phyloP scores from a whole-genome alignment of 1,140 invertebrate genomes.

The Drosophila pandora region DNA sequence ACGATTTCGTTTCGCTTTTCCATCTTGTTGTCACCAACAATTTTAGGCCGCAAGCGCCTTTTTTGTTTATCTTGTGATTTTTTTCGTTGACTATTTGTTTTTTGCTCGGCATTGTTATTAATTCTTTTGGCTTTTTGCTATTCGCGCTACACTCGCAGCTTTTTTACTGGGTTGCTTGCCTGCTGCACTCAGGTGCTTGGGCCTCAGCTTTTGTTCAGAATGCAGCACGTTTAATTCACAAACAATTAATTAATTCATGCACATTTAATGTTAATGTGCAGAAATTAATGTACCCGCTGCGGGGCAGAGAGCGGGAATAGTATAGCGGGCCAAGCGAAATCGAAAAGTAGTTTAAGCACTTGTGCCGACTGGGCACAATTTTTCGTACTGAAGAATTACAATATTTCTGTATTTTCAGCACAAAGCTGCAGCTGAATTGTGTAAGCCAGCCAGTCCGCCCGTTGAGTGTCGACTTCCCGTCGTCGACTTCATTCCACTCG shows the following conservation, averaged over 20 bases:
- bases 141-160: slow-evolving; percentile 40
- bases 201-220: slow-evolving; percentile 25
- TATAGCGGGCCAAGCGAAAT: slow-evolving; percentile 25
- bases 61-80: slow-evolving; percentile 72
- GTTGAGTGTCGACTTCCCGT: slow-evolving; percentile 46
- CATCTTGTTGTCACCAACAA: slow-evolving; percentile 46
- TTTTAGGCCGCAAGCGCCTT: slow-evolving; percentile 65
- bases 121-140: slow-evolving; percentile 48
- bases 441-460: slow-evolving; percentile 10
- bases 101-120: slow-evolving; percentile 64
- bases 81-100: slow-evolving; percentile 56
- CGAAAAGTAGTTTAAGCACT: slow-evolving; percentile 73
- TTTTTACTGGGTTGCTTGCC: slow-evolving; percentile 31
- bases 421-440: slow-evolving; percentile 45
- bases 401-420: slow-evolving; percentile 78
- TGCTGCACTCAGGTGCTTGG: slow-evolving; percentile 4
- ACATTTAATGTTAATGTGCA: slow-evolving; percentile 78
- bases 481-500: slow-evolving; percentile 46
- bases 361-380: slow-evolving; percentile 64
- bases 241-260: slow-evolving; percentile 82
- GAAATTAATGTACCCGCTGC: slow-evolving; percentile 67
- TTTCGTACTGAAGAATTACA: slow-evolving; percentile 66
- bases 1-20: slow-evolving; percentile 46
- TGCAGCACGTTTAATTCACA: slow-evolving; percentile 79
- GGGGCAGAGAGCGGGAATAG: neutral